These are phyloP conservation scores for Peromyscus eremicus DNA, from an alignment of 2,797 vertebrate genomes.

Conservation along the genomic window DNA sequence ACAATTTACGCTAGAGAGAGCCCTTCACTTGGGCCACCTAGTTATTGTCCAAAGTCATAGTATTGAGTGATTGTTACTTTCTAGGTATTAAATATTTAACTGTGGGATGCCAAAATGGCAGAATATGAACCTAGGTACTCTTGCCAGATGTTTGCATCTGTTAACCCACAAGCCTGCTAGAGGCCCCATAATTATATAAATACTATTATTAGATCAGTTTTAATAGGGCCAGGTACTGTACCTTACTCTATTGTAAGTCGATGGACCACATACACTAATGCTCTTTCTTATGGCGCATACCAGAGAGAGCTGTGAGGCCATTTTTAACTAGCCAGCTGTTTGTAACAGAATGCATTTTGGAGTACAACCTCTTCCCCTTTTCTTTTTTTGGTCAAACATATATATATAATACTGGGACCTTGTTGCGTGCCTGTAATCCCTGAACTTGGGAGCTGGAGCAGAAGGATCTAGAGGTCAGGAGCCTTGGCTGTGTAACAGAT, in stretches of 20 bases:
- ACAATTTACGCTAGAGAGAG: neutral
- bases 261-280: neutral
- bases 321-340: neutral
- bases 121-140: neutral
- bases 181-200: neutral
- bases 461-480: no score
- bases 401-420: neutral
- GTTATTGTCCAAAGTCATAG: neutral
- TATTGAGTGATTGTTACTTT: conserved; percentile 1
- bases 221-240: neutral
- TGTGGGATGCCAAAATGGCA: neutral
- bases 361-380: neutral
- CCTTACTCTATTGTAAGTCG: neutral
- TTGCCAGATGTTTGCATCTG: neutral
- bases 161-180: neutral
- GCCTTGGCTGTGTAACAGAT: neutral
- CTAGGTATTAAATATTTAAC: neutral
- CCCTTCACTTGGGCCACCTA: neutral
- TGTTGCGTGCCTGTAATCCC: neutral
- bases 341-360: neutral
- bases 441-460: neutral
- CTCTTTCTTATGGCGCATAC: neutral
- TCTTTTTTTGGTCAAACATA: neutral
- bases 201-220: neutral
- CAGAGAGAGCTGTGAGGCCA: neutral